Base-by-base conservation (phyloP, 1,140 invertebrate species). In the Listronotus oregonensis region DNA sequence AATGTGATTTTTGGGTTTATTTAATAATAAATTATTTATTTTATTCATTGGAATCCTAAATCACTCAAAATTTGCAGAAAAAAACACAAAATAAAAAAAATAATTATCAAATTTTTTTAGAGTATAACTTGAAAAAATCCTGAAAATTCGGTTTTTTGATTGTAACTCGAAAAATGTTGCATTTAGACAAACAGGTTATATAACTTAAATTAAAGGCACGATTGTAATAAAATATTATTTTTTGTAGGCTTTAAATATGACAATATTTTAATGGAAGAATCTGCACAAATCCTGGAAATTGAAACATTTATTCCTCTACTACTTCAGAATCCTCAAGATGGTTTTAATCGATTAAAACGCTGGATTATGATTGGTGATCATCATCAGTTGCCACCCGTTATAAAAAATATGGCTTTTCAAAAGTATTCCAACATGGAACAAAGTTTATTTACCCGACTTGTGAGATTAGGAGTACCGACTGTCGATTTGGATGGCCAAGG, bases 361-460 rank as follows among this genome's bases (percentile, higher is more conserved):
- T 99, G 98, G 97, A 98, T 99, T 55, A 99, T 99, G 98, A 99
- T 99, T 76, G 98, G 97, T 6, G 97, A 99, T 83, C 98, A 99
- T 80, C 95, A 99, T 81, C 98, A 99, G 80, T 82, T 99, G 67
- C 98, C 98, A 0, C 98, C 98, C 0, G 96, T 99, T 9, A 98
- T 99, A 39, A 99, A 99, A 80, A 99, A 99, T 78, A 98, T 99
- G 93, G 97, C 97, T 12, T 99, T 99, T 80, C 96, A 99, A 80
- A 99, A 99, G 78, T 99, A 97, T 80, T 97, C 94, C 6, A 99
- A 99, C 76, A 99, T 99, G 97, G 98, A 99, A 77, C 98, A 99
- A 78, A 97, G 94, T 34, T 82, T 99, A 3, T 99, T 99, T 78
- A 96, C 97, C 0, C 83, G 98, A 50, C 91, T 99, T 77, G 97